A percentile compares a stretch with the other conserved stretches of the same genome.
These are phyloP conservation scores for Drosophila eohydei DNA, from an alignment of 2,888 invertebrate species.

Conservation along the genomic window DNA sequence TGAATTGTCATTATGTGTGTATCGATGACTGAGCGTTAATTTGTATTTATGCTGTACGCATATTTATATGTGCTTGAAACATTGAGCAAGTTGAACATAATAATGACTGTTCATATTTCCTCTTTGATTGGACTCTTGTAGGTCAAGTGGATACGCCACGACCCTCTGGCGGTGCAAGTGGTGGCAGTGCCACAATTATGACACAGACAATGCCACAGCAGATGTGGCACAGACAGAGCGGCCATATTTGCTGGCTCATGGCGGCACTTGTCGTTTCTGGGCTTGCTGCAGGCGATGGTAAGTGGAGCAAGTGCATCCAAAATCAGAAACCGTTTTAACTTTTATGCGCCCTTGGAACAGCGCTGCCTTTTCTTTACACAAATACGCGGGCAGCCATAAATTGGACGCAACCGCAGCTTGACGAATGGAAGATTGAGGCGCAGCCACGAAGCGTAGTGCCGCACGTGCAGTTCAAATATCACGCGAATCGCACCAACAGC, in stretches of 20 bases:
- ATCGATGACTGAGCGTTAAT: constrained; percentile 26
- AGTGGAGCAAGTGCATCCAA: constrained; percentile 31
- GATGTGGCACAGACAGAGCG: constrained; percentile 14
- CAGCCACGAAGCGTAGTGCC: constrained; percentile 84
- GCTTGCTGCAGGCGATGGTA: constrained; percentile 57
- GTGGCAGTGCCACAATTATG: constrained; percentile 57
- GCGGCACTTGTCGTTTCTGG: constrained; percentile 47
- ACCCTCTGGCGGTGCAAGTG: constrained; percentile 9
- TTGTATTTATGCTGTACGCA: not conserved
- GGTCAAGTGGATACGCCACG: constrained; percentile 64
- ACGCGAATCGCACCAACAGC: constrained; percentile 79
- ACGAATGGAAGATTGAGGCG: constrained; percentile 82
- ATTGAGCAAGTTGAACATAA: constrained; percentile 61
- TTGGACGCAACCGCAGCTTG: constrained; percentile 80
- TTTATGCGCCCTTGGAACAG: constrained; percentile 45
- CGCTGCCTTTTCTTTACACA: constrained; percentile 79
- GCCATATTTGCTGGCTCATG: constrained; percentile 73
- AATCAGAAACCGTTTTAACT: not conserved
- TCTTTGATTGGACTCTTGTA: constrained; percentile 44
- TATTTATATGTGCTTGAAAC: constrained; percentile 1
- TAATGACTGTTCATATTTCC: constrained; percentile 60
- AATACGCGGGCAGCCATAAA: constrained; percentile 76
- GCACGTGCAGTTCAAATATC: constrained; percentile 78
- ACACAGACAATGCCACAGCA: constrained; percentile 61
- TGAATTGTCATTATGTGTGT: not conserved